Evolutionary conservation across 2,797 vertebrate genomes (phyloP).

Genomic region (Malurus leucopterus): DNA sequence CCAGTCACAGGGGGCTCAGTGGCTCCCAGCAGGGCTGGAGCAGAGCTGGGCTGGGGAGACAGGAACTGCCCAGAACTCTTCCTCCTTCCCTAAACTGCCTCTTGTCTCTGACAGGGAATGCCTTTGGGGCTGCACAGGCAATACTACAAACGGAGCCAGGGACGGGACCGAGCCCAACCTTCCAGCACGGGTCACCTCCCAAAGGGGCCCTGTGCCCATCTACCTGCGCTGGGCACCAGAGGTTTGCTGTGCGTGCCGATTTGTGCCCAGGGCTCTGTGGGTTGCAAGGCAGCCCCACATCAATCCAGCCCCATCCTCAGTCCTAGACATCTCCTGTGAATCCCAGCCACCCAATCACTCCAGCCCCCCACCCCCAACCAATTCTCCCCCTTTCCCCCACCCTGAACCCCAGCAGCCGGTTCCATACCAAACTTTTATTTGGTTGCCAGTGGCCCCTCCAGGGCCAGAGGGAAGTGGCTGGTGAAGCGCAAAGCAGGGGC

Average conservation of each 20-base stretch:
- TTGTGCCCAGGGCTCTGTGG: not conserved
- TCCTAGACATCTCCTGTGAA: not conserved
- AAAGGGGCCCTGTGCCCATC: not conserved
- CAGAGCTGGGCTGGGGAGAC: fast-evolving
- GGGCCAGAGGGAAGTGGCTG: not conserved
- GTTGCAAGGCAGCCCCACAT: not conserved
- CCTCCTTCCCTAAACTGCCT: not conserved
- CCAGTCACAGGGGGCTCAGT: fast-evolving
- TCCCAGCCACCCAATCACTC: not conserved
- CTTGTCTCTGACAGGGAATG: not conserved
- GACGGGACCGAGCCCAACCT: fast-evolving
- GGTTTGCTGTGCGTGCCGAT: not conserved
- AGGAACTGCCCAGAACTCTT: not conserved
- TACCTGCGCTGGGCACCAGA: not conserved
- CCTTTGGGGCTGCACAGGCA: not conserved
- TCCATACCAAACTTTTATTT: slow-evolving; percentile 34
- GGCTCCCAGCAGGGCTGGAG: not conserved
- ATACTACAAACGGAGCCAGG: not conserved
- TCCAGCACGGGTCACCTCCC: not conserved
- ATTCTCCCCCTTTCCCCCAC: fast-evolving
- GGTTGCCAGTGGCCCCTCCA: not conserved
- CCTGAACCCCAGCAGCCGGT: not conserved
- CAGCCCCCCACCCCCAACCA: not conserved
- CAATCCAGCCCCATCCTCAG: not conserved
- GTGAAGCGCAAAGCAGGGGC: slow-evolving; percentile 24